Evolutionary conservation across 2,113 vertebrate genomes (phyloP).

Genomic region (Archocentrus centrarchus): DNA sequence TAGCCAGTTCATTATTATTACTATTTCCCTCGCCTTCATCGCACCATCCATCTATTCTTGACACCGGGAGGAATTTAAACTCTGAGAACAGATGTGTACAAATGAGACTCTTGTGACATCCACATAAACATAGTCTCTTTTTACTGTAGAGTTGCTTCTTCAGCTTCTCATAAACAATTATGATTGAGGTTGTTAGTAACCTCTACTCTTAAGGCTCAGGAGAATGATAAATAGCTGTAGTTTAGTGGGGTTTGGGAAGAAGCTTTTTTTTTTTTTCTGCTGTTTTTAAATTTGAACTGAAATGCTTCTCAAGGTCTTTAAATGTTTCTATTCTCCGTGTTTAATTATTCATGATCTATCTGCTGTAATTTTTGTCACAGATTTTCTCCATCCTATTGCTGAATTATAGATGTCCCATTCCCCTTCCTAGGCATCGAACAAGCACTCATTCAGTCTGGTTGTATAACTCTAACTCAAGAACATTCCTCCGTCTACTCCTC

Average conservation of each 20-base stretch:
- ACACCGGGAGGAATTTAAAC: conserved; percentile 19
- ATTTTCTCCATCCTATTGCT: conserved; percentile 74
- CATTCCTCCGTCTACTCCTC: conserved; percentile 51
- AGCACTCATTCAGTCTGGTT: conserved; percentile 68
- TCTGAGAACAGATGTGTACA: conserved; percentile 57
- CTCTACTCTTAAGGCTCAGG: conserved; percentile 25
- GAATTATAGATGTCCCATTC: conserved; percentile 77
- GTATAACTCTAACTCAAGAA: conserved; percentile 63
- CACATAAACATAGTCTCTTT: conserved; percentile 13
- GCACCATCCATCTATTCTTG: conserved; percentile 37
- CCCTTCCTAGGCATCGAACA: conserved; percentile 55
- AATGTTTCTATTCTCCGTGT: conserved; percentile 72
- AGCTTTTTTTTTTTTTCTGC: conserved; percentile 5
- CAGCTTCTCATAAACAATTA: conserved; percentile 52
- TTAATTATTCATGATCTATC: conserved; percentile 77
- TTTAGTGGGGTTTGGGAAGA: conserved; percentile 38
- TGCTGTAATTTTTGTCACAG: conserved; percentile 78
- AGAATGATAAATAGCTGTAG: conserved; percentile 44
- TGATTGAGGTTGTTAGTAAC: conserved; percentile 52
- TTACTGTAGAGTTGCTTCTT: conserved; percentile 20
- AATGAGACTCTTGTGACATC: conserved; percentile 48
- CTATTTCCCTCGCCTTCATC: conserved; percentile 60
- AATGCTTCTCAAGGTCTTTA: conserved; percentile 74
- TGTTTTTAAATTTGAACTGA: conserved; percentile 65
- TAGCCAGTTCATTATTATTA: conserved; percentile 64